phyloP scores from a whole-genome alignment of 2,888 invertebrate genomes.

The Cryptus viduatorius region DNA sequence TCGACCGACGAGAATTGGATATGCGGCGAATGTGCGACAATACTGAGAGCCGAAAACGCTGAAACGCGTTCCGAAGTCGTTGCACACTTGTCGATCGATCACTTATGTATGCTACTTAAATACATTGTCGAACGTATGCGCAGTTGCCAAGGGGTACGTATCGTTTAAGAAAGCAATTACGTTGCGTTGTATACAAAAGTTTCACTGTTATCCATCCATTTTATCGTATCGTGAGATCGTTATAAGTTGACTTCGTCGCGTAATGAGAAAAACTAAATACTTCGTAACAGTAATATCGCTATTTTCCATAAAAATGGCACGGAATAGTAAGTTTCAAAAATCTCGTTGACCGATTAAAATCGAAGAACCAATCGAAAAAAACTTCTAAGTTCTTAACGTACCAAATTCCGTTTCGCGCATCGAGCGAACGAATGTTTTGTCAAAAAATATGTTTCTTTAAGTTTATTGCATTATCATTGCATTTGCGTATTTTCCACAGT shows the following conservation, averaged over 20 bases:
- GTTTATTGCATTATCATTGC: too few relatives aligned
- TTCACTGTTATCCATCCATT: too few relatives aligned
- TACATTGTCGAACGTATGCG: slow-evolving; percentile 93
- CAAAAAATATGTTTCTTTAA: too few relatives aligned
- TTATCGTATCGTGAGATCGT: slow-evolving; percentile 39
- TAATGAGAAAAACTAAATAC: too few relatives aligned
- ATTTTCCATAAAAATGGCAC: not conserved
- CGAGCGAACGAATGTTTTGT: too few relatives aligned
- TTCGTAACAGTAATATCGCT: not conserved
- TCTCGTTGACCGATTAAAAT: not conserved
- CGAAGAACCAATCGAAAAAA: too few relatives aligned
- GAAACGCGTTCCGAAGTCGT: slow-evolving; percentile 90
- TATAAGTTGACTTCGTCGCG: not conserved
- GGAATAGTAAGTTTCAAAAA: slow-evolving; percentile 8
- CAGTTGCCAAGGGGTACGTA: slow-evolving; percentile 91
- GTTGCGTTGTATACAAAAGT: not conserved
- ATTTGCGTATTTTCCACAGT: too few relatives aligned
- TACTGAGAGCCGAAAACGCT: slow-evolving; percentile 90
- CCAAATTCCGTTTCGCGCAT: too few relatives aligned
- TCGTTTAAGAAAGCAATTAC: slow-evolving; percentile 62
- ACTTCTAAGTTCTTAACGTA: not conserved
- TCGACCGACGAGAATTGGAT: slow-evolving; percentile 89
- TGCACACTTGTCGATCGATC: slow-evolving; percentile 90
- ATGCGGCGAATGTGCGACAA: slow-evolving; percentile 94
- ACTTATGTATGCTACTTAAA: slow-evolving; percentile 92